These are phyloP conservation scores for Thaumatotibia leucotreta DNA, from an alignment of 1,140 invertebrate species.

Conservation along the genomic window DNA sequence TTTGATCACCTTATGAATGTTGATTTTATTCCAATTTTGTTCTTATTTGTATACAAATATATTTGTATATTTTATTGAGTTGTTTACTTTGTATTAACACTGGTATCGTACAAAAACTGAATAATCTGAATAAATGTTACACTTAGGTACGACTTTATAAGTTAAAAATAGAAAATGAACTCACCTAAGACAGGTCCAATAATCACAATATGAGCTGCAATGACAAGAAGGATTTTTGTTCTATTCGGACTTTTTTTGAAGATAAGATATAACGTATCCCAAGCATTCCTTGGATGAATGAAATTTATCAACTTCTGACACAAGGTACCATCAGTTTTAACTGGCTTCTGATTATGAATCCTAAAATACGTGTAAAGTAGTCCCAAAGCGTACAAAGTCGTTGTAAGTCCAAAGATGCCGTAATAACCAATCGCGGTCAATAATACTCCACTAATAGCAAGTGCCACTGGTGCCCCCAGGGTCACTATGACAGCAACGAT, in stretches of 20 bases:
- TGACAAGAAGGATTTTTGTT: constrained; percentile 58
- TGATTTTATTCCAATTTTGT: neutral
- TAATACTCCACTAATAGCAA: constrained; percentile 65
- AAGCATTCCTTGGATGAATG: constrained; percentile 67
- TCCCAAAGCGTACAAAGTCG: constrained; percentile 49
- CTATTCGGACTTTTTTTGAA: constrained; percentile 50
- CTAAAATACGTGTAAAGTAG: constrained; percentile 56
- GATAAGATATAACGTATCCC: constrained; percentile 66
- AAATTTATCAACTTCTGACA: constrained; percentile 47
- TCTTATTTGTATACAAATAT: neutral
- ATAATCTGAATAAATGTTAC: neutral
- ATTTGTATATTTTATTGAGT: neutral
- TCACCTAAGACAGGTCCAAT: constrained; percentile 73
- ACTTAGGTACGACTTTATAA: neutral
- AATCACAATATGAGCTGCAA: constrained; percentile 68
- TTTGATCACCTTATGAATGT: neutral
- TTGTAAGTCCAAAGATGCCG: constrained; percentile 60
- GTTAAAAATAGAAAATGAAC: constrained; percentile 15
- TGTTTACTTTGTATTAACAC: neutral
- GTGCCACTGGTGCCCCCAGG: constrained; percentile 62
- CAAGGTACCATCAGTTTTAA: constrained; percentile 37
- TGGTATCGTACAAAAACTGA: neutral
- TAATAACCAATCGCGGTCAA: constrained; percentile 66
- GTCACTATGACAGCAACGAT: constrained; percentile 76
- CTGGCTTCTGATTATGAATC: constrained; percentile 48